Percentiles rank a stretch among this genome's conserved stretches.
Conservation (phyloP, 2,888 invertebrate genomes). For the Dicranocentrus wangi region DNA sequence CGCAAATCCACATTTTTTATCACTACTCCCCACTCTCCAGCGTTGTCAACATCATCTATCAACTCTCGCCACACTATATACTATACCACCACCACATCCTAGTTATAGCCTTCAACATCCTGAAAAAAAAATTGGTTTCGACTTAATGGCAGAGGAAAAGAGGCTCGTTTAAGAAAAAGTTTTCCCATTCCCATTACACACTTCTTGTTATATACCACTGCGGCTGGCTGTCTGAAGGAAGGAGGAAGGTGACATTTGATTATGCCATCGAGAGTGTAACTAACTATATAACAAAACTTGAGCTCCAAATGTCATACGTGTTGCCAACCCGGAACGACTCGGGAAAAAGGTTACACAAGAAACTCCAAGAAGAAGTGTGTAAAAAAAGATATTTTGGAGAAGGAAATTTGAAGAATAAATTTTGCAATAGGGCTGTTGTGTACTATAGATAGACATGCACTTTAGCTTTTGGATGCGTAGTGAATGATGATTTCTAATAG, state of each 20-base stretch:
- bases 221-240: conserved; percentile 28
- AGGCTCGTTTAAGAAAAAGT: too few species aligned
- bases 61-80: conserved; percentile 3
- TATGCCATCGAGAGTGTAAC: conserved; percentile 27
- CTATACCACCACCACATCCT: too few species aligned
- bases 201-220: too few species aligned
- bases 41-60: conserved; percentile 34
- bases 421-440: too few species aligned
- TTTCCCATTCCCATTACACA: too few species aligned
- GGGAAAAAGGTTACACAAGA: too few species aligned
- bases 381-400: too few species aligned
- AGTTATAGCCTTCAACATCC: neutral
- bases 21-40: neutral
- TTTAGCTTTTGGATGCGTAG: too few species aligned
- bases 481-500: neutral
- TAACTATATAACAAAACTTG: conserved; percentile 4
- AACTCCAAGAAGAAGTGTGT: too few species aligned
- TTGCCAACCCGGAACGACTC: conserved; percentile 48
- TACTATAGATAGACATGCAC: too few species aligned
- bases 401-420: too few species aligned
- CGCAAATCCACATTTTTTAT: neutral
- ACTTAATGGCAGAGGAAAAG: neutral
- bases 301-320: conserved; percentile 44
- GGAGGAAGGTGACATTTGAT: conserved; percentile 40
- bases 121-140: conserved; percentile 1